Evolutionary conservation across 2,113 vertebrate genomes (phyloP), one percentile per base, ranked within the genome.

Genomic region (Cepphus grylle): DNA sequence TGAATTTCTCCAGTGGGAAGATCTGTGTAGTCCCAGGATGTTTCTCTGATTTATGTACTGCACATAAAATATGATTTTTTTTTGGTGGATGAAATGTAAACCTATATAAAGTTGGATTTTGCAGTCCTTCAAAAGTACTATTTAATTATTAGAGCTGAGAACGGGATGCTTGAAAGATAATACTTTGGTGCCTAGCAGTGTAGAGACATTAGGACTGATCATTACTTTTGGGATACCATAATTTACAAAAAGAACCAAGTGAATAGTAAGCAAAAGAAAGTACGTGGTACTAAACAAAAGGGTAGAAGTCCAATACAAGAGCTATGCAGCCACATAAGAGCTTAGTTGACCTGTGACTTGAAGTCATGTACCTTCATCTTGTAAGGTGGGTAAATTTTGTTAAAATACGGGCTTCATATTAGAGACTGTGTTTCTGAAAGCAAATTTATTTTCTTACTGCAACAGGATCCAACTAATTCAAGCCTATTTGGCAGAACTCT

Each of bases 1-100:
- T 72, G 66, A 81, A 73, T 80, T 89, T 96, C 78, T 95, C 71
- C 50, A 66, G 20, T 81, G 85, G 73, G 81, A 87, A 91, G 87
- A 91, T 77, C 47, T 82, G 47, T 20, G 4, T 21, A 69, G 52
- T 82, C 70, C 40, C 69, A 38, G 16, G 23, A 61, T 90, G 77
- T 84, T 90, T 84, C 74, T 70, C 36, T 85, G 81, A 22, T 85
- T 89, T 91, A 55, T 93, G 49, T 82, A 85, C 81, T 82, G 26
- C 59, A 53, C 66, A 79, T 76, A 45, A 85, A 84, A 79, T 45
- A 69, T 0, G 2, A 36, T n/a, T 15, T 45, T 50, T 50, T 86
- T 86, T 79, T 76, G 53, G 53, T 94, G 45, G 45, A 42, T 81
- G 53, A 87, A 55, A 61, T 50, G 32, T 87, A 79, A 96, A 53